Percentiles rank a stretch among this genome's conserved stretches.
Evolutionary conservation across 2,888 invertebrate genomes (phyloP).

Genomic region (Habroteleia sp.): DNA sequence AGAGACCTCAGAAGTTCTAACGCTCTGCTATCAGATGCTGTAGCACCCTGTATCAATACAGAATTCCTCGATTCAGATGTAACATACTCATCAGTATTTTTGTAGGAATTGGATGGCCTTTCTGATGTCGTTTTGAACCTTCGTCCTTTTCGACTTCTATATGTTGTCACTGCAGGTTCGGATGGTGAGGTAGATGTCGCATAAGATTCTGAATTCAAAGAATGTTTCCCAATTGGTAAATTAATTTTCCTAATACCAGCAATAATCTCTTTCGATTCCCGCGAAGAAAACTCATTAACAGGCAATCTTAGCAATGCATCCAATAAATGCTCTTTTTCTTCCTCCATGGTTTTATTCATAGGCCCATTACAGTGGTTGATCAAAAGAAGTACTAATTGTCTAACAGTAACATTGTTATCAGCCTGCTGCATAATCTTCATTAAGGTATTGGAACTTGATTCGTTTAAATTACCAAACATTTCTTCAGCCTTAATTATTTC

Average conservation of each 20-base stretch:
- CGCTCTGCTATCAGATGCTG: conserved; percentile 88
- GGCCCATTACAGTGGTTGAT: conserved; percentile 89
- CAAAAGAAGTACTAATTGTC: conserved; percentile 87
- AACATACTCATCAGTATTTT: conserved; percentile 72
- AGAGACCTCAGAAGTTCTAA: conserved; percentile 91
- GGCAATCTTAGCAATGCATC: conserved; percentile 87
- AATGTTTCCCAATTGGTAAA: conserved; percentile 69
- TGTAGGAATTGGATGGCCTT: conserved; percentile 69
- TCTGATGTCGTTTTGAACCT: conserved; percentile 76
- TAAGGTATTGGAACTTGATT: conserved; percentile 87
- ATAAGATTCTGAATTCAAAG: conserved; percentile 49
- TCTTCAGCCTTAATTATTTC: conserved; percentile 87
- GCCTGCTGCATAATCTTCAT: conserved; percentile 92
- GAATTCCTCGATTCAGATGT: conserved; percentile 76
- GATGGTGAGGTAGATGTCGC: conserved; percentile 64
- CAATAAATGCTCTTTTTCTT: conserved; percentile 86
- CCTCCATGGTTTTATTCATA: conserved; percentile 87
- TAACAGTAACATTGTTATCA: conserved; percentile 88
- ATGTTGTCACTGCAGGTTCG: conserved; percentile 73
- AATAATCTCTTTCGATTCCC: conserved; percentile 79
- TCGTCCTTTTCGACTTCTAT: conserved; percentile 73
- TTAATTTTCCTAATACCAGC: conserved; percentile 73
- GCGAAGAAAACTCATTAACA: conserved; percentile 79
- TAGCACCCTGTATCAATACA: conserved; percentile 76
- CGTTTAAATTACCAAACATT: conserved; percentile 89